Base-by-base conservation (phyloP, 2,113 vertebrate genomes). In the Halcyon senegalensis region DNA sequence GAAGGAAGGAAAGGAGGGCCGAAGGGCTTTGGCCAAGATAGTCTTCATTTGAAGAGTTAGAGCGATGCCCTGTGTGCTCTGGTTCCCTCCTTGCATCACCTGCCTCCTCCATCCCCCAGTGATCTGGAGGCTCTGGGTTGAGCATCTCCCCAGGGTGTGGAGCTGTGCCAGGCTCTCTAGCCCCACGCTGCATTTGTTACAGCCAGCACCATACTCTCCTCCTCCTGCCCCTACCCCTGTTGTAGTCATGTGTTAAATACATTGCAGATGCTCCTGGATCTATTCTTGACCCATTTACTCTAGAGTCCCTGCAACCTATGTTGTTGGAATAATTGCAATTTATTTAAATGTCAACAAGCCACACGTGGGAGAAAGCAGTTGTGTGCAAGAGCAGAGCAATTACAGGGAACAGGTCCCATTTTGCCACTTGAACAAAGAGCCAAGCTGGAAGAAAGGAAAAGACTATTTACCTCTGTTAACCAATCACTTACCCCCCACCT, bases 271-370 rank as follows among this genome's bases (percentile, higher is more conserved):
- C 77, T 95, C 74, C 80, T 93, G 96, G 93, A 94, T 4, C 0
- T 77, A 25, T 84, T 91, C 80, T 94, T 94, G 85, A 87, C 91
- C 93, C 78, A 23, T 74, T 92, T 89, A 64, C 93, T 95, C 91
- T 28, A 74, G 84, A 93, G 90, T 28, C 39, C n/a, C 76, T 16
- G 75, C 95, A 95, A 88, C 93, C 93, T 89, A 91, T 94, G 96
- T 95, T 89, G 87, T 96, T 19, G 0, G 89, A 93, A 96, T 96
- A 96, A 97, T 96, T 96, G 87, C 92, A 93, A 94, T 96, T 95
- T 96, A 96, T 97, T 97, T 96, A 97, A 97, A 97, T 97, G 97
- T 97, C 97, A 97, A 97, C 97, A 97, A 97, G 97, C 31, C 84
- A 84, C 96, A 93, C 37, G 51, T 89, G 97, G 94, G 94, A 96